Percentiles rank a stretch among this genome's conserved stretches.
Conservation (phyloP, 1,140 invertebrate genomes). For the Diabrotica virgifera region DNA sequence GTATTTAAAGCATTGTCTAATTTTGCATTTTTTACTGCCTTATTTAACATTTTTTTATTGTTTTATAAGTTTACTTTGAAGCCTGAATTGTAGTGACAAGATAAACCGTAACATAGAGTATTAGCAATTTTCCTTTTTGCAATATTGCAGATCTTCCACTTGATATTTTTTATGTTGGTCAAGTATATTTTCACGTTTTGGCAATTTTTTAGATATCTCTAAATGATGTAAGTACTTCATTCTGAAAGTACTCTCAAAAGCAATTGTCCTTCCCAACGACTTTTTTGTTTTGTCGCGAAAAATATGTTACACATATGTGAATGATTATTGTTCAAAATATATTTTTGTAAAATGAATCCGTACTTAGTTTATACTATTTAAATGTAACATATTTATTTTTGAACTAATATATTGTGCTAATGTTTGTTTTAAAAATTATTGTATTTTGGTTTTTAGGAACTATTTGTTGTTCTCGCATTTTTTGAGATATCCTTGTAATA, state of each 20-base stretch:
- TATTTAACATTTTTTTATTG: too few species aligned
- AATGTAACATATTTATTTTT: slow-evolving; percentile 21
- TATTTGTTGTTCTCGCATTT: slow-evolving; percentile 13
- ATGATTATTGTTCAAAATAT: slow-evolving; percentile 16
- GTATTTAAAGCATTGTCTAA: too few species aligned
- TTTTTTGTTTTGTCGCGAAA: slow-evolving; percentile 13
- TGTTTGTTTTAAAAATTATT: slow-evolving; percentile 16
- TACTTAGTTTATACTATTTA: slow-evolving; percentile 18
- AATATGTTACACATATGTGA: slow-evolving; percentile 19
- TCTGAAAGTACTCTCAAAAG: neutral
- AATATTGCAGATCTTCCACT: too few species aligned
- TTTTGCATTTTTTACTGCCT: too few species aligned
- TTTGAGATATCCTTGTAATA: slow-evolving; percentile 3
- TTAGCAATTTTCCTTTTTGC: too few species aligned
- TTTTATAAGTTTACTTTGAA: too few species aligned
- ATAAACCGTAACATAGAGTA: too few species aligned
- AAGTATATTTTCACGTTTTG: too few species aligned
- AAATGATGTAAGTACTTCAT: neutral
- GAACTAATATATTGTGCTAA: slow-evolving; percentile 16
- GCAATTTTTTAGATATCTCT: too few species aligned
- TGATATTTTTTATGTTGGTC: too few species aligned
- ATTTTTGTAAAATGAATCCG: slow-evolving; percentile 19
- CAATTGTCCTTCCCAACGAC: neutral
- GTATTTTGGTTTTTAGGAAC: slow-evolving; percentile 6
- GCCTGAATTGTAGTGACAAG: too few species aligned